phyloP scores from a whole-genome alignment of 2,113 vertebrate species.

The Dipodomys stephensi region DNA sequence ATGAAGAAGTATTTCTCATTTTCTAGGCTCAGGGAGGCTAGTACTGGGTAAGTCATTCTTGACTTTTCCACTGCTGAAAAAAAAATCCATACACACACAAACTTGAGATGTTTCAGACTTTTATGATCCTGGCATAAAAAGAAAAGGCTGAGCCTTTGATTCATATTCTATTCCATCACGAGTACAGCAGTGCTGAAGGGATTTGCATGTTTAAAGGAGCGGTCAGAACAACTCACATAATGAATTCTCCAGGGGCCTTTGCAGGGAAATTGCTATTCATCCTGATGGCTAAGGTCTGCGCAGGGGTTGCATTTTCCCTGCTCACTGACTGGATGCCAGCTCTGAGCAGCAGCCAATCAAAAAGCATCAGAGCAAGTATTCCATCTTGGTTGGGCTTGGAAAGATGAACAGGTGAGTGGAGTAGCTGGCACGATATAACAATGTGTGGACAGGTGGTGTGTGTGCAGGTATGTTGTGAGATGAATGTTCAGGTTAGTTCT shows the following conservation, averaged over 20 bases:
- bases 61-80: neutral
- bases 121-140: slow-evolving; percentile 52
- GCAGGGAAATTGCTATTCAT: slow-evolving; percentile 26
- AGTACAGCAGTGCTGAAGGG: slow-evolving; percentile 25
- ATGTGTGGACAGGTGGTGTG: neutral
- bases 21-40: neutral
- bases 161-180: slow-evolving; percentile 48
- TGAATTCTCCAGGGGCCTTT: slow-evolving; percentile 36
- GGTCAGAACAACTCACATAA: slow-evolving; percentile 1
- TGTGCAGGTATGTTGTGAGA: neutral
- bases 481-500: neutral
- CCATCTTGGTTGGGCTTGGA: neutral
- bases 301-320: neutral
- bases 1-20: neutral
- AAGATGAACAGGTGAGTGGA: neutral
- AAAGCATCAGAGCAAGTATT: neutral
- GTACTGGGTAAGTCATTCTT: neutral
- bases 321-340: neutral
- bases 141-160: slow-evolving; percentile 51
- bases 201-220: slow-evolving; percentile 68
- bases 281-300: neutral
- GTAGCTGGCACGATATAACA: neutral
- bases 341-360: neutral
- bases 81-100: neutral
- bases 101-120: slow-evolving; percentile 42